Evolutionary conservation across 2,113 vertebrate species (phyloP), one percentile per base, ranked within the genome.

Genomic region (Chaetodon auriga): DNA sequence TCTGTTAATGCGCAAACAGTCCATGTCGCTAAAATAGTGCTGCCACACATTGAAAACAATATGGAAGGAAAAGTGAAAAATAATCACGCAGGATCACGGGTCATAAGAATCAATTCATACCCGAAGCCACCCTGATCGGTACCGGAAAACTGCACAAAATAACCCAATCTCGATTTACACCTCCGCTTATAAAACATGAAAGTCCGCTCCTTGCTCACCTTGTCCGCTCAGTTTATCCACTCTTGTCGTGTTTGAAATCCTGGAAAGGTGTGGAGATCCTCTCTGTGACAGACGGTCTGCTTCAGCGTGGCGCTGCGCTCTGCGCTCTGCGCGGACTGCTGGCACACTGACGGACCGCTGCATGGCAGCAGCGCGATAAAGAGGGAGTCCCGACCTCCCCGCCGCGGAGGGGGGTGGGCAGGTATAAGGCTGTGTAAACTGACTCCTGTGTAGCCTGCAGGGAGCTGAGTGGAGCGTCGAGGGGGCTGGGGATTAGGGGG

Each of bases 371-470:
- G 87, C 35, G 45, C 35, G 45, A 55, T 55, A 66, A 82, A 77
- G 13, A 87, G 74, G 85, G 79, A 90, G 81, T 78, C 76, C 78
- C 62, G 83, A 80, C 88, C 85, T 83, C 83, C 81, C 43, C 21
- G 10, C 60, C 21, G 79, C 6, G 51, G 71, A 6, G 41, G 7
- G 23, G 41, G 86, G 75, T 43, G 90, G 91, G 88, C 89, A 92
- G 89, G 93, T 91, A 90, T 38, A 36, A 69, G 74, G n/a, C 57
- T 48, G 78, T 89, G 92, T 87, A 90, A 92, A 92, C 73, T 61
- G 85, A 91, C 87, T 91, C 86, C 85, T 77, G 81, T 72, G 57
- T 25, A 36, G 68, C 69, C 71, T 74, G 81, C 55, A n/a, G 78
- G 76, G 75, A 70, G 76, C 46, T 36, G 83, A 69, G 71, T 7